These are phyloP conservation scores for Melanocharis versteri DNA, from an alignment of 2,113 vertebrate species.

Conservation along the genomic window DNA sequence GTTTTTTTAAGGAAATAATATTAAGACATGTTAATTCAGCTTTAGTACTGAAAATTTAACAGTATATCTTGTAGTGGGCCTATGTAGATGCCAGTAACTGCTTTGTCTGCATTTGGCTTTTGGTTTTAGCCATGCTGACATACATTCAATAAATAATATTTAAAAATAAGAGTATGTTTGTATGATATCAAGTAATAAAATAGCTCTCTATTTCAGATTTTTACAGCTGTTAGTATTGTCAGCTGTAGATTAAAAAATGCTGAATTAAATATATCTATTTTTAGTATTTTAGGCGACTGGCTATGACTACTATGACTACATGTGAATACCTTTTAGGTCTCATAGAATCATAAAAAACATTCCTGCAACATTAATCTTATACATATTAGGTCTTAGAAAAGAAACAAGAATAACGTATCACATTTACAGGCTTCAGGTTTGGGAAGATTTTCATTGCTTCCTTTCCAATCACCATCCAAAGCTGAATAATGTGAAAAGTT, in stretches of 20 bases:
- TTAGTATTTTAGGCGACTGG: not conserved
- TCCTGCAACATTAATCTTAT: not conserved
- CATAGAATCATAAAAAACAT: not conserved
- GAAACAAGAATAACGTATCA: not conserved
- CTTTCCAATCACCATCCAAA: not conserved
- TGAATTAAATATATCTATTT: not conserved
- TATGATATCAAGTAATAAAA: not conserved
- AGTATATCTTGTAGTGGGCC: not conserved
- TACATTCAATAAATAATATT: not conserved
- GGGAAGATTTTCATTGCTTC: not conserved
- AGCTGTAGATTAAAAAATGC: not conserved
- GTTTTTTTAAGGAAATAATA: not conserved
- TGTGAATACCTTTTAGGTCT: not conserved
- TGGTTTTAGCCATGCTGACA: not conserved
- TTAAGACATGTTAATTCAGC: not conserved
- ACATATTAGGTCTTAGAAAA: not conserved
- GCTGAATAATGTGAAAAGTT: not conserved
- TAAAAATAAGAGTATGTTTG: not conserved
- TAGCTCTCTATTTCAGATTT: not conserved
- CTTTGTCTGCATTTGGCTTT: not conserved
- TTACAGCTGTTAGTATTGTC: not conserved
- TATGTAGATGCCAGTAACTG: not conserved
- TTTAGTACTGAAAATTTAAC: not conserved
- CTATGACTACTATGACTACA: not conserved
- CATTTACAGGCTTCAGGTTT: not conserved